Conservation (phyloP, 2,888 invertebrate species). For the Stictocephala bisonia region DNA sequence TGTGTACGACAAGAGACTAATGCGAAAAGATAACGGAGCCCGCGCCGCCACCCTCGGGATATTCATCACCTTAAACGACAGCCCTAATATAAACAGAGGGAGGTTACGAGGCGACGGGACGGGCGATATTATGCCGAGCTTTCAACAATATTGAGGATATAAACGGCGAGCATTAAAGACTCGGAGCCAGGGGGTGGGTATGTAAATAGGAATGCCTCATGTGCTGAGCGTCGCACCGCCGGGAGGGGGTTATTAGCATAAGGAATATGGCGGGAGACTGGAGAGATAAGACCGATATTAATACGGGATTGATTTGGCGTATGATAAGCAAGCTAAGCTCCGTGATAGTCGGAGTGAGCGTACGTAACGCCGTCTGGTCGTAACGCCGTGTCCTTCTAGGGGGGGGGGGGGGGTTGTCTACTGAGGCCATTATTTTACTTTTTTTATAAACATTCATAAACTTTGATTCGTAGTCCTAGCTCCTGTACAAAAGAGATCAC, state of each 20-base stretch:
- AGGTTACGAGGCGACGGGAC: neutral
- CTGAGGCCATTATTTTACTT: too few relatives aligned
- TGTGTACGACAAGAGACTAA: too few relatives aligned
- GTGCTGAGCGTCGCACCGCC: too few relatives aligned
- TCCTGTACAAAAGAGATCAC: too few relatives aligned
- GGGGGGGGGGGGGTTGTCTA: too few relatives aligned
- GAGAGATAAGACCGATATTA: constrained; percentile 46
- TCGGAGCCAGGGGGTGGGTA: constrained; percentile 11
- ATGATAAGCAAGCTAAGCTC: constrained; percentile 41
- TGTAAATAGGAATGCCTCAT: constrained; percentile 30
- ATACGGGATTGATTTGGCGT: constrained; percentile 49
- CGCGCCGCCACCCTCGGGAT: neutral
- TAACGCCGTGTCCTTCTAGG: too few relatives aligned
- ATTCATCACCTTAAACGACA: constrained; percentile 38
- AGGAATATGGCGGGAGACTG: constrained; percentile 32
- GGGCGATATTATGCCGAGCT: constrained; percentile 35
- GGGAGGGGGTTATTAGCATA: constrained; percentile 25
- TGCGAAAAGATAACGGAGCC: too few relatives aligned
- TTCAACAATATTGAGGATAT: constrained; percentile 35
- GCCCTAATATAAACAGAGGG: constrained; percentile 34
- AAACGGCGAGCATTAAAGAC: constrained; percentile 24
- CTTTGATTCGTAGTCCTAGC: too few relatives aligned
- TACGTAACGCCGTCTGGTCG: too few relatives aligned
- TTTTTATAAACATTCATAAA: too few relatives aligned
- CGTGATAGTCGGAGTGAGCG: too few relatives aligned